Base-by-base conservation (phyloP, 2,888 invertebrate genomes). In the Drosophila dives region DNA sequence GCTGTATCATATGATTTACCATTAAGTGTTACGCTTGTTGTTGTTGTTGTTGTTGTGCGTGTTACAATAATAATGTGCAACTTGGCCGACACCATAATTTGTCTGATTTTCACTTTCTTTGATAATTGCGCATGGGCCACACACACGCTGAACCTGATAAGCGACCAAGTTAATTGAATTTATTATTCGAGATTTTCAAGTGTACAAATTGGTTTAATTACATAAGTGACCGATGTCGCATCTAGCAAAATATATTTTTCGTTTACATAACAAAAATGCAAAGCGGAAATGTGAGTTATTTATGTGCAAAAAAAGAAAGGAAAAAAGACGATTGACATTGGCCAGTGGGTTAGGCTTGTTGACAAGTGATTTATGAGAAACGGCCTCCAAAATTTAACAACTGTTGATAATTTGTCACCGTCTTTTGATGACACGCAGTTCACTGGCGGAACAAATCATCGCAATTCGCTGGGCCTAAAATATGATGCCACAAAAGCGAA, bases 271-370 rank as follows among this genome's bases (percentile, higher is more conserved):
- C 5, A 4, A 5, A 29, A 29, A 72, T 61, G 33, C 60, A 33
- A 65, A 72, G 76, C 77, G 76, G 83, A 85, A 89, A 77, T 72
- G 69, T 60, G 62, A 61, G 68, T 67, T 73, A 77, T 80, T 90
- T 83, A 1, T 62, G 69, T 45, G 48, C 48, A 34, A 51, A 50
- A 40, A 55, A 53, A n/a, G 54, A 34, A 45, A 64, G 49, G 34
- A 34, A 55, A 63, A 55, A 56, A 40, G 49, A 54, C 34, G 12
- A 38, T 56, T 62, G 76, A 72, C 72, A 67, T 80, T 77, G 77
- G 65, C 15, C 55, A 38, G 49, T 65, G 50, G 62, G 54, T 80
- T 76, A 60, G 73, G 78, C 77, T 77, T 72, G 29, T 45, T 53
- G 72, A 29, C 72, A 64, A 40, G 29, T 59, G 62, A 58, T 53